Percentiles rank a stretch among this genome's conserved stretches.
Conservation (phyloP, 2,888 invertebrate genomes). For the Erynnis tages region DNA sequence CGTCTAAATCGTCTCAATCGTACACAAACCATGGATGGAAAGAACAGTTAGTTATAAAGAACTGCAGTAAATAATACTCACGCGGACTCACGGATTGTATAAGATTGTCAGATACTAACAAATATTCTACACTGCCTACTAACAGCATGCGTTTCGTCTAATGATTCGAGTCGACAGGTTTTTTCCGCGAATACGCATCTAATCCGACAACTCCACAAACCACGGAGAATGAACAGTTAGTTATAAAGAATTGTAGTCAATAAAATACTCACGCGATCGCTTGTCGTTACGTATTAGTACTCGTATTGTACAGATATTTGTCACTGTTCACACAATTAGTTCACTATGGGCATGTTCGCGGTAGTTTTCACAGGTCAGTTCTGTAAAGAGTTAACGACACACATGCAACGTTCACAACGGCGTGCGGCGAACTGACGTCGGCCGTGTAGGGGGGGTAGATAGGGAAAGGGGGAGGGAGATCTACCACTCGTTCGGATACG, state of each 20-base stretch:
- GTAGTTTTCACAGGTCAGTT: constrained; percentile 57
- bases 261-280: constrained; percentile 64
- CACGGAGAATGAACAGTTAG: constrained; percentile 73
- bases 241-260: too few species aligned
- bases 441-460: too few species aligned
- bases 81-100: too few species aligned
- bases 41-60: constrained; percentile 76
- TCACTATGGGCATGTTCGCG: constrained; percentile 56
- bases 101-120: too few species aligned
- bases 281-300: too few species aligned
- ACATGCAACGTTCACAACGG: constrained; percentile 46
- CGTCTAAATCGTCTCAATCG: too few species aligned
- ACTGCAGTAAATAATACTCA: constrained; percentile 71
- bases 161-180: constrained; percentile 52
- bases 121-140: too few species aligned
- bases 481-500: too few species aligned
- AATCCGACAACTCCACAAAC: constrained; percentile 52
- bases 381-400: constrained; percentile 36
- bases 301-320: constrained; percentile 43
- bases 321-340: constrained; percentile 51
- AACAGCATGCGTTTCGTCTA: constrained; percentile 44
- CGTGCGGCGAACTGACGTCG: constrained; percentile 63
- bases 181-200: constrained; percentile 66
- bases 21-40: constrained; percentile 59
- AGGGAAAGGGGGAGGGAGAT: too few species aligned